A percentile compares a stretch with the other conserved stretches of the same genome.
Evolutionary conservation across 2,113 vertebrate species (phyloP).

Genomic region (Jaculus jaculus): DNA sequence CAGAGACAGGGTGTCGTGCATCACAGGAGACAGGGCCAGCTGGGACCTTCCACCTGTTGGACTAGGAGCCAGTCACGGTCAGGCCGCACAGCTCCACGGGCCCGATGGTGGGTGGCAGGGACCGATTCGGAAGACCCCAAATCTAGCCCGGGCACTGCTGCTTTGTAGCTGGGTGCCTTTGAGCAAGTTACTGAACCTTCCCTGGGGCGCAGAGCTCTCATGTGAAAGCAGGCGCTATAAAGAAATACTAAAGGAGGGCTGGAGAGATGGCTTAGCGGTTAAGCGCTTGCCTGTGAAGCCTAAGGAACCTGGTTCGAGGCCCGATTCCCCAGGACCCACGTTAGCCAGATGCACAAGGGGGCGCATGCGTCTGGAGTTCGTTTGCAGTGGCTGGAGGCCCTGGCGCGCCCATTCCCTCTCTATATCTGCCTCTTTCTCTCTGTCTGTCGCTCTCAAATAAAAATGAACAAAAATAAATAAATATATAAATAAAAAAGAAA

Average conservation of each 20-base stretch:
- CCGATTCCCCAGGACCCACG: too few relatives aligned
- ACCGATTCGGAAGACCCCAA: fast-evolving
- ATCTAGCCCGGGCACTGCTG: not conserved
- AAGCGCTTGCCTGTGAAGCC: too few relatives aligned
- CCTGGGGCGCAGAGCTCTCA: not conserved
- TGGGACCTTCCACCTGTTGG: not conserved
- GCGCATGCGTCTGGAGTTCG: too few relatives aligned
- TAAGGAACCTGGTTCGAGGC: too few relatives aligned
- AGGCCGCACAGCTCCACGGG: not conserved
- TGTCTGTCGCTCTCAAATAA: too few relatives aligned
- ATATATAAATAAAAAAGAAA: too few relatives aligned
- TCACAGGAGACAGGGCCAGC: not conserved
- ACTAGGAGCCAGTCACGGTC: not conserved
- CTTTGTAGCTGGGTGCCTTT: not conserved
- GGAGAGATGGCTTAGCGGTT: too few relatives aligned
- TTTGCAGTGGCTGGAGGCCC: too few relatives aligned
- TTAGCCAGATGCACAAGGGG: too few relatives aligned
- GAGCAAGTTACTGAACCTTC: not conserved
- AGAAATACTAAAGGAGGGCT: fast-evolving
- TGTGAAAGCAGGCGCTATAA: not conserved
- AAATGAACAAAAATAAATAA: too few relatives aligned
- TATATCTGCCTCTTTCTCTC: too few relatives aligned
- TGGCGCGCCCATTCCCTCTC: too few relatives aligned
- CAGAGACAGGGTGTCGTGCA: fast-evolving
- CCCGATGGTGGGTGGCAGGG: fast-evolving